Evolutionary conservation across 2,797 vertebrate species (phyloP).

Genomic region (Cyclopterus lumpus): DNA sequence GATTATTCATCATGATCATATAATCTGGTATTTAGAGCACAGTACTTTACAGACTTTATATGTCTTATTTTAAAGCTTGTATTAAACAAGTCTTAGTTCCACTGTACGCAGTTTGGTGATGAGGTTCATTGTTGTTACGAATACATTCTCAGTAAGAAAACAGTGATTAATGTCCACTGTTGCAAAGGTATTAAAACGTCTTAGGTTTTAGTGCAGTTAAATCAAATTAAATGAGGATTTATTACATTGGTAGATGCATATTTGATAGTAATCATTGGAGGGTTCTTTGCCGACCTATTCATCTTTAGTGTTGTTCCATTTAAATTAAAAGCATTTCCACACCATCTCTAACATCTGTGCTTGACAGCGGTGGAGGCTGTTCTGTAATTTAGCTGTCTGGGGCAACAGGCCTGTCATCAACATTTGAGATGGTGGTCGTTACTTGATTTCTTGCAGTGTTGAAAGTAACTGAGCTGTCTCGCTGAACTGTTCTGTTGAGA

Average conservation of each 20-base stretch:
- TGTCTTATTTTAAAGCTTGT: no score
- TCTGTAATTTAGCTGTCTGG: neutral
- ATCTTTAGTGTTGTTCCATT: neutral
- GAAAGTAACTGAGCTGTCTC: constrained; percentile 19
- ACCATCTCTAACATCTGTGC: neutral
- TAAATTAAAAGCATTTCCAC: neutral
- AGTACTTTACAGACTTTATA: neutral
- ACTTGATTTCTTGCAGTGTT: neutral
- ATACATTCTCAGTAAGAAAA: neutral
- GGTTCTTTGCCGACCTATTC: neutral
- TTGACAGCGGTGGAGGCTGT: constrained; percentile 4
- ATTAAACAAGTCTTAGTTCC: neutral
- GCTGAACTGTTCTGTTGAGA: constrained; percentile 13
- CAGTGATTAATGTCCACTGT: neutral
- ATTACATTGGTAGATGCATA: neutral
- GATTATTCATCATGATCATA: no score
- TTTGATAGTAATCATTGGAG: neutral
- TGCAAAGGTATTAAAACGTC: constrained; percentile 2
- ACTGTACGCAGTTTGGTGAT: neutral
- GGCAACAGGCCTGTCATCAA: neutral
- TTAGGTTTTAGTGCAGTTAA: constrained; percentile 4
- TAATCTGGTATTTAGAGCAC: no score
- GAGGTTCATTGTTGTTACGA: neutral
- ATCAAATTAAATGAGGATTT: constrained; percentile 16
- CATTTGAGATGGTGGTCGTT: neutral